Percentiles rank a stretch among this genome's conserved stretches.
Evolutionary conservation across 2,888 invertebrate genomes (phyloP).

Genomic region (Drosophila fungiperda): DNA sequence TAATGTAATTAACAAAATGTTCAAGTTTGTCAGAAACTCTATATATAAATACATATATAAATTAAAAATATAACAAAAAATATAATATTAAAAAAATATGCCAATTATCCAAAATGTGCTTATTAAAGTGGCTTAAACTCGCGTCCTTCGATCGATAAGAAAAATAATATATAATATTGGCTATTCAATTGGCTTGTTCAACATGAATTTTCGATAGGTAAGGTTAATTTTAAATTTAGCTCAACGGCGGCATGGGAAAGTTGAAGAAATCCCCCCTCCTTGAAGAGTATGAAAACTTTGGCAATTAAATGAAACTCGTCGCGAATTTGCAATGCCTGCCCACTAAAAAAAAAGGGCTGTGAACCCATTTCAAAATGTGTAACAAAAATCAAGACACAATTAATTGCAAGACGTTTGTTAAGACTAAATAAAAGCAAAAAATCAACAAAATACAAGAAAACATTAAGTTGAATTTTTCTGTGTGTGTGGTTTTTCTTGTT

Average conservation of each 20-base stretch:
- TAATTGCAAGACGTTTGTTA: constrained; percentile 74
- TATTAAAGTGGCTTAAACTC: not conserved
- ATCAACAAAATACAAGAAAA: constrained; percentile 3
- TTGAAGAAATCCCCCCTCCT: not conserved
- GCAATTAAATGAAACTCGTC: constrained; percentile 68
- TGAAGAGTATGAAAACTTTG: constrained; percentile 56
- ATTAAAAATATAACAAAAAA: constrained; percentile 2
- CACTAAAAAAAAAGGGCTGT: constrained; percentile 32
- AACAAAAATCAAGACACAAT: constrained; percentile 75
- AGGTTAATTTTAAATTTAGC: not conserved
- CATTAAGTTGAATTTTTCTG: constrained; percentile 65
- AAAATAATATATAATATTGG: not conserved
- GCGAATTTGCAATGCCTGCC: constrained; percentile 54
- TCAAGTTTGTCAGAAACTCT: constrained; percentile 80
- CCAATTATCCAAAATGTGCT: not conserved
- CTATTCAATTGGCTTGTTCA: not conserved
- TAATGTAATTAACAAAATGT: constrained; percentile 68
- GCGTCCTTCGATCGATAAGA: not conserved
- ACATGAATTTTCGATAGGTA: not conserved
- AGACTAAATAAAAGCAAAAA: constrained; percentile 18
- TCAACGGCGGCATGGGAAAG: not conserved
- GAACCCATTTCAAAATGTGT: constrained; percentile 68
- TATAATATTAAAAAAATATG: not conserved
- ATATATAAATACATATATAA: constrained; percentile 59
- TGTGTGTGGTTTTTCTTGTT: constrained; percentile 3